phyloP scores from a whole-genome alignment of 2,113 vertebrate species.

The Carassius carassius region DNA sequence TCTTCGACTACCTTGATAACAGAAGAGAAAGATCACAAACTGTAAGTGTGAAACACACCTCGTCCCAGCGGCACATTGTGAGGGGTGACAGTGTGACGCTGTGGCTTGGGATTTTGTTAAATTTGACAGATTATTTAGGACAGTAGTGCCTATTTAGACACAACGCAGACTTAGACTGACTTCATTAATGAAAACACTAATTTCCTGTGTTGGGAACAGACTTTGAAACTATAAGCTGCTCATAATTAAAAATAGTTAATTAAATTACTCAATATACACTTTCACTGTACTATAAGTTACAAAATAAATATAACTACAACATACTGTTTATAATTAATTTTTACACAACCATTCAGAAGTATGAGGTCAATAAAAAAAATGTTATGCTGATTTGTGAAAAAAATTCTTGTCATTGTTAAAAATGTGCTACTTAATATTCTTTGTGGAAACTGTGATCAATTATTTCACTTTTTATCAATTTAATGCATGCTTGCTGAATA shows the following conservation, averaged over 20 bases:
- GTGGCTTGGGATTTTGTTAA: background rate
- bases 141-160: conserved; percentile 20
- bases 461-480: too few relatives aligned
- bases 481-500: too few relatives aligned
- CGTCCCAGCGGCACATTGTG: background rate
- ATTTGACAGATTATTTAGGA: conserved; percentile 10
- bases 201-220: background rate
- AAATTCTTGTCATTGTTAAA: too few relatives aligned
- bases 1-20: conserved; percentile 5
- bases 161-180: background rate
- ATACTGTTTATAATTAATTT: background rate
- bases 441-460: too few relatives aligned
- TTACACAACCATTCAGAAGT: too few relatives aligned
- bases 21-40: conserved; percentile 5
- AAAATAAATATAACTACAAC: background rate
- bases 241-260: background rate
- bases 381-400: too few relatives aligned
- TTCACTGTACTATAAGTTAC: background rate
- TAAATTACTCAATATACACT: background rate
- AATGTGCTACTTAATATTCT: too few relatives aligned
- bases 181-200: background rate
- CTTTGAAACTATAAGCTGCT: background rate
- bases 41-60: conserved; percentile 8
- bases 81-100: background rate
- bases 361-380: background rate